Conservation (phyloP, 2,113 vertebrate genomes). For the Brienomyrus longianalis region DNA sequence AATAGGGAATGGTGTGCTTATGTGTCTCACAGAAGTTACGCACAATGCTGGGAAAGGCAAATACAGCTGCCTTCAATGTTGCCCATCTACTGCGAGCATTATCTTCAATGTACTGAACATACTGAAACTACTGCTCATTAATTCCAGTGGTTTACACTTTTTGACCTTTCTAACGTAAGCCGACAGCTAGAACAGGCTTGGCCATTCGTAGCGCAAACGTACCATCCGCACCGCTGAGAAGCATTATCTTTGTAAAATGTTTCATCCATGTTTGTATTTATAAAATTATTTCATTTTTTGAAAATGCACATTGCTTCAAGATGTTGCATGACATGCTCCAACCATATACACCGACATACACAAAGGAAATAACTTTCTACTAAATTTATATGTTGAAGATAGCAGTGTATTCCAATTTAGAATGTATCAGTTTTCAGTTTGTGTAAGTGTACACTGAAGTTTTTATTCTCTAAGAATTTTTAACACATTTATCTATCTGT, state of each 20-base stretch:
- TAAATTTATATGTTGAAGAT: neutral
- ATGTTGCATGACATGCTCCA: neutral
- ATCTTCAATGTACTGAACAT: constrained; percentile 33
- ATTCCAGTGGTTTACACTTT: constrained; percentile 48
- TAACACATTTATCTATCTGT: neutral
- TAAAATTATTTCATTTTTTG: neutral
- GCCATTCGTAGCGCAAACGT: constrained; percentile 29
- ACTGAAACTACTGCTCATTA: constrained; percentile 37
- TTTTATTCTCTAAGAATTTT: neutral
- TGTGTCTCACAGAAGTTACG: constrained; percentile 68
- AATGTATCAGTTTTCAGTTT: neutral
- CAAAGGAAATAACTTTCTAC: neutral
- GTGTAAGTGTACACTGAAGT: neutral
- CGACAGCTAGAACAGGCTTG: constrained; percentile 72
- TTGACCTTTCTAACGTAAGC: constrained; percentile 65
- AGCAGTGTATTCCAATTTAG: neutral
- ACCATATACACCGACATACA: neutral
- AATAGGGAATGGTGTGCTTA: constrained; percentile 67
- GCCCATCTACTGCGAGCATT: neutral
- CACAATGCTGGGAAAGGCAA: constrained; percentile 74
- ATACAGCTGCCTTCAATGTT: neutral
- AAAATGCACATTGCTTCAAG: neutral
- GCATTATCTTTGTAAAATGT: constrained; percentile 18
- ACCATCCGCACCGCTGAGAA: constrained; percentile 60
- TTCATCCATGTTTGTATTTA: neutral